These are phyloP conservation scores for Cerastoderma edule DNA, from an alignment of 2,888 invertebrate species.

Conservation along the genomic window DNA sequence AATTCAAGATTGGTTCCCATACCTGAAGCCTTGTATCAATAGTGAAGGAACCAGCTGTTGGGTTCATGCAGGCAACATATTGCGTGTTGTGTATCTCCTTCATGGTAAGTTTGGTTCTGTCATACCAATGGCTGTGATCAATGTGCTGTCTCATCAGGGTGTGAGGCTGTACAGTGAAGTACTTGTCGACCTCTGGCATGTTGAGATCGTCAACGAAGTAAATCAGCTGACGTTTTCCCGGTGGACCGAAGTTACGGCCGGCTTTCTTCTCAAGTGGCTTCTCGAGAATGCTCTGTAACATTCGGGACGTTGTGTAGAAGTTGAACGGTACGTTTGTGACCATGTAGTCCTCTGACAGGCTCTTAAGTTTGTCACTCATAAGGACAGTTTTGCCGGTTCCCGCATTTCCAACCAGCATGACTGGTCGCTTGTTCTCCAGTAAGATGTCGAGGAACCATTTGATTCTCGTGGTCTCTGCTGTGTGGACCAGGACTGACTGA, in stretches of 20 bases:
- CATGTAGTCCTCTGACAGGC: constrained; percentile 91
- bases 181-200: constrained; percentile 97
- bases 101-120: constrained; percentile 92
- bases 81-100: constrained; percentile 99
- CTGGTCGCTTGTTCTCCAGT: constrained; percentile 94
- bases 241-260: constrained; percentile 96
- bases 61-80: constrained; percentile 99
- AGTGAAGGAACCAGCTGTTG: constrained; percentile 98
- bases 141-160: constrained; percentile 97
- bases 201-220: constrained; percentile 99
- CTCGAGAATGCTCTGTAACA: constrained; percentile 91
- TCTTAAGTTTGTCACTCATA: constrained; percentile 91
- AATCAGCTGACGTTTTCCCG: constrained; percentile 95
- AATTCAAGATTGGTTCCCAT: constrained; percentile 93
- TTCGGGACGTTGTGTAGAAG: constrained; percentile 94
- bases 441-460: constrained; percentile 94
- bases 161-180: constrained; percentile 98
- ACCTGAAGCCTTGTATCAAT: constrained; percentile 95
- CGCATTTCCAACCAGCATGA: constrained; percentile 96
- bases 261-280: constrained; percentile 98
- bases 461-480: constrained; percentile 95
- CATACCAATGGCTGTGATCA: constrained; percentile 98
- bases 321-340: constrained; percentile 97
- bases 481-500: constrained; percentile 95
- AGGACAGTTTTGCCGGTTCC: constrained; percentile 97